phyloP scores from a whole-genome alignment of 2,797 vertebrate genomes.

The Premnoplex brunnescens region DNA sequence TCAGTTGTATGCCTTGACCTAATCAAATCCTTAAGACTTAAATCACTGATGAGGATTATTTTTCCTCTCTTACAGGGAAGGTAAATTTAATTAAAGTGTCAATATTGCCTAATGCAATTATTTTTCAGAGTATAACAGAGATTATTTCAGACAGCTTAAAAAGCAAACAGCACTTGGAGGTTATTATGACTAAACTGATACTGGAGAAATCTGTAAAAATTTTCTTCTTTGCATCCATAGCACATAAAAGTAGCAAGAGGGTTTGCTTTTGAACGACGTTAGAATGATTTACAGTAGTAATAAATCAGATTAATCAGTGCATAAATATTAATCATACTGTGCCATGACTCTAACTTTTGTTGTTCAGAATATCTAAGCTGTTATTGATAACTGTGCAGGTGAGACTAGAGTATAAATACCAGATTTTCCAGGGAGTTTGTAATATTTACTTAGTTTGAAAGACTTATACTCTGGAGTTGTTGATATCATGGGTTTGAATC shows the following conservation, averaged over 20 bases:
- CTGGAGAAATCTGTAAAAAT: background rate
- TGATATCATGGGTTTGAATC: background rate
- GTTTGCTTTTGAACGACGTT: background rate
- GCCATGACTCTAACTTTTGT: background rate
- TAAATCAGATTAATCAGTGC: background rate
- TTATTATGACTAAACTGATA: conserved; percentile 13
- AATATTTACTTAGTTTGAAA: background rate
- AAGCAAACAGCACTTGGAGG: conserved; percentile 33
- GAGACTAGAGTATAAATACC: background rate
- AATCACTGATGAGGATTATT: conserved; percentile 38
- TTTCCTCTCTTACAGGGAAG: conserved; percentile 37
- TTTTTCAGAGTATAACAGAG: conserved; percentile 40
- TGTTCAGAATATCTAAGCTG: background rate
- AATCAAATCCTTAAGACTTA: conserved; percentile 61
- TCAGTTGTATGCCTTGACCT: conserved; percentile 35
- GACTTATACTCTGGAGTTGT: background rate
- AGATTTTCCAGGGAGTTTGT: background rate
- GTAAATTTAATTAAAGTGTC: conserved; percentile 73
- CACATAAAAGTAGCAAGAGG: background rate
- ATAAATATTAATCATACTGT: background rate
- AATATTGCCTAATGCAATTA: conserved; percentile 62
- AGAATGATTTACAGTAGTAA: background rate
- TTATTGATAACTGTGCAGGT: background rate
- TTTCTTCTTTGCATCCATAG: background rate
- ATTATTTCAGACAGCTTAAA: conserved; percentile 61